Percentiles rank a stretch among this genome's conserved stretches.
Conservation (phyloP, 2,797 vertebrate species). For the Lacerta agilis region DNA sequence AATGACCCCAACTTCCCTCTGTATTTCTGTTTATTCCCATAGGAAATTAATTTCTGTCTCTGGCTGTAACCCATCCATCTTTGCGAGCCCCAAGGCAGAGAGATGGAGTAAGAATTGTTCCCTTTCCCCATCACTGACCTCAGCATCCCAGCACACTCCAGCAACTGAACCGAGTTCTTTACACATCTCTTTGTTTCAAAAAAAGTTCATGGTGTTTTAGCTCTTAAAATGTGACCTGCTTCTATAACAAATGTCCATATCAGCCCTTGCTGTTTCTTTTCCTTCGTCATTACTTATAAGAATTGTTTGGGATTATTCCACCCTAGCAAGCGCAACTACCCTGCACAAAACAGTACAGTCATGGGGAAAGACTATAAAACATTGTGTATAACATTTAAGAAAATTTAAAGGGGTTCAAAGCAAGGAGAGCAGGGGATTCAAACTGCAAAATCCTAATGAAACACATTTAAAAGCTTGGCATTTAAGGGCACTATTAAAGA, state of each 20-base stretch:
- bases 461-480: too few species aligned
- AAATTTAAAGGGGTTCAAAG: too few species aligned
- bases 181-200: conserved; percentile 38
- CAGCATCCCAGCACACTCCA: conserved; percentile 10
- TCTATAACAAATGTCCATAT: conserved; percentile 38
- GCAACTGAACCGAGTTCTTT: conserved; percentile 41
- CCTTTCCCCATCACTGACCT: conserved; percentile 46
- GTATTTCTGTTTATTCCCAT: conserved; percentile 69
- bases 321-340: too few species aligned
- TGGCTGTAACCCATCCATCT: conserved; percentile 59
- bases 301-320: too few species aligned
- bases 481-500: not conserved
- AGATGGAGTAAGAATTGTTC: conserved; percentile 63
- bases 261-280: not conserved
- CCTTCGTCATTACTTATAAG: not conserved
- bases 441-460: too few species aligned
- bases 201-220: conserved; percentile 20
- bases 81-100: conserved; percentile 64
- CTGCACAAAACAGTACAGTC: too few species aligned
- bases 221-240: not conserved
- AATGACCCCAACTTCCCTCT: conserved; percentile 72
- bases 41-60: conserved; percentile 77
- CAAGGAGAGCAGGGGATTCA: too few species aligned
- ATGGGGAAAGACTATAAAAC: too few species aligned
- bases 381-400: too few species aligned